A percentile compares a stretch with the other conserved stretches of the same genome.
Evolutionary conservation across 2,797 vertebrate genomes (phyloP).

Genomic region (Nannoperca obscura): DNA sequence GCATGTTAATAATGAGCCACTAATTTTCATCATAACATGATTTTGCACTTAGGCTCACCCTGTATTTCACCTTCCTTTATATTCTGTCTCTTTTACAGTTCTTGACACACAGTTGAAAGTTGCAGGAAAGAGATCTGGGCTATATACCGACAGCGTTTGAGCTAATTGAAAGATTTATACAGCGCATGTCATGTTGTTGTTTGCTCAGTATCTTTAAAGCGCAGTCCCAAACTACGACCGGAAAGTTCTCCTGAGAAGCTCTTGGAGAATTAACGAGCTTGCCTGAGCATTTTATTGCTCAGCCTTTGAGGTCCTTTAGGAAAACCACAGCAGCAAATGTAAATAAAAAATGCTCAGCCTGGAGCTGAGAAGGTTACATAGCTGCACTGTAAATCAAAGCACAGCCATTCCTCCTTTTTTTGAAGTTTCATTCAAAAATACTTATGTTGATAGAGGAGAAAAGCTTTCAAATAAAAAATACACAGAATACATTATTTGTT

Average conservation of each 20-base stretch:
- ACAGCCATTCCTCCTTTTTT: constrained; percentile 62
- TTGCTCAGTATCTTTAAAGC: constrained; percentile 78
- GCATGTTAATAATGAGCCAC: constrained; percentile 26
- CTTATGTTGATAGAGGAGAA: constrained; percentile 12
- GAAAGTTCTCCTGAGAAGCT: constrained; percentile 76
- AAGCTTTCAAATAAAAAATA: constrained; percentile 25
- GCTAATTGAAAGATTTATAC: constrained; percentile 75
- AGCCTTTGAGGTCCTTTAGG: constrained; percentile 69
- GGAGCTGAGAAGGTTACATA: constrained; percentile 59
- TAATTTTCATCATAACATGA: constrained; percentile 27
- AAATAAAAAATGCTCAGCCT: constrained; percentile 64
- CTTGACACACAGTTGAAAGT: constrained; percentile 34
- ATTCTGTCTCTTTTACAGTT: constrained; percentile 32
- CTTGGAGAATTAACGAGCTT: constrained; percentile 77
- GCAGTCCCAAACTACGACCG: constrained; percentile 60
- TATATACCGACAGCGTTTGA: constrained; percentile 52
- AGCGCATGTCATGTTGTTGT: constrained; percentile 73
- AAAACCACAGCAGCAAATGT: constrained; percentile 68
- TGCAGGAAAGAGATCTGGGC: constrained; percentile 24
- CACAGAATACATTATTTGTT: constrained; percentile 12
- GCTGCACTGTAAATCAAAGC: constrained; percentile 69
- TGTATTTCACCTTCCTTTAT: constrained; percentile 10
- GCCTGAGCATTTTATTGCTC: constrained; percentile 73
- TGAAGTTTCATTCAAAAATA: constrained; percentile 61
- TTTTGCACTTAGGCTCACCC: constrained; percentile 28